Percentiles rank a stretch among this genome's conserved stretches.
Conservation (phyloP, 2,797 vertebrate species). For the Toxotes lorentzi region DNA sequence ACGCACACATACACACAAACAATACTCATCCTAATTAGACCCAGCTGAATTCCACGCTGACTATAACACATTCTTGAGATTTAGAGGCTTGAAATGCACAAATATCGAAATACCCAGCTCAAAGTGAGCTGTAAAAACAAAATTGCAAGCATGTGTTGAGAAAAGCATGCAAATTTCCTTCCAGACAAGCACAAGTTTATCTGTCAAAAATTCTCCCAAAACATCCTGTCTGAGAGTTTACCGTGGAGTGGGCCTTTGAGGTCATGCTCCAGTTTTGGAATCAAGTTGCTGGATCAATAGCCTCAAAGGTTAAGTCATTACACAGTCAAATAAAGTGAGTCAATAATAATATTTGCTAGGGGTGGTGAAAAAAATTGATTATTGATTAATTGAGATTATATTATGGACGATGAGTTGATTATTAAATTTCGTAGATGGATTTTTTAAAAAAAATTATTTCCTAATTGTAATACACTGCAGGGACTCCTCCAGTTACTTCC, state of each 20-base stretch:
- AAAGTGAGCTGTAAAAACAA: constrained; percentile 77
- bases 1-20: constrained; percentile 32
- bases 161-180: constrained; percentile 51
- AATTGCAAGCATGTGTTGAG: constrained; percentile 80
- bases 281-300: constrained; percentile 31
- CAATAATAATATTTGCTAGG: constrained; percentile 24
- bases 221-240: constrained; percentile 51
- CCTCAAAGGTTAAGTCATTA: constrained; percentile 17
- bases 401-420: no score
- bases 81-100: constrained; percentile 75
- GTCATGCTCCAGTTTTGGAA: constrained; percentile 2
- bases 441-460: no score
- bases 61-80: constrained; percentile 79
- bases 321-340: not conserved
- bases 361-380: no score
- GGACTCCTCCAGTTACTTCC: no score
- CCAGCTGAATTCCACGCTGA: constrained; percentile 77
- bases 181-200: constrained; percentile 49
- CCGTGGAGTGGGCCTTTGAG: constrained; percentile 24
- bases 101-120: constrained; percentile 77
- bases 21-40: constrained; percentile 75
- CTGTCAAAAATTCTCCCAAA: constrained; percentile 53
- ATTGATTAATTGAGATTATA: no score
- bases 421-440: no score
- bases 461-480: no score